Percentiles rank a stretch among this genome's conserved stretches.
These are phyloP conservation scores for Schizothorax lantsangensis DNA, from an alignment of 2,797 vertebrate genomes.

Conservation along the genomic window DNA sequence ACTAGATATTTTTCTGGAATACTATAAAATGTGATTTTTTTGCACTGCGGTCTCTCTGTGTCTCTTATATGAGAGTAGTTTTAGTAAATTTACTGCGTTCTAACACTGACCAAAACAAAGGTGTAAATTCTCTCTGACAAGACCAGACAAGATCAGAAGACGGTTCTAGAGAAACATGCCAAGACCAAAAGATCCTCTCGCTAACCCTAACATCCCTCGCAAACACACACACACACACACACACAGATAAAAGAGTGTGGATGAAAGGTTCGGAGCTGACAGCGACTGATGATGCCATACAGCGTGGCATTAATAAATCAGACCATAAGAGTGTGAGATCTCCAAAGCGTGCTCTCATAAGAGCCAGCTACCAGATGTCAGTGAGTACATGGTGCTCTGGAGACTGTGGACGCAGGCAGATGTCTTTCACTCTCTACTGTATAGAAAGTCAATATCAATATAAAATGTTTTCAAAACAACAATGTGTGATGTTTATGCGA, in stretches of 20 bases:
- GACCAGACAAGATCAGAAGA: constrained; percentile 66
- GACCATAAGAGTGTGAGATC: constrained; percentile 23
- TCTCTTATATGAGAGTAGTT: not conserved
- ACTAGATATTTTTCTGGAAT: not conserved
- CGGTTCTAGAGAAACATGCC: constrained; percentile 15
- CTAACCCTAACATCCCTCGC: not conserved
- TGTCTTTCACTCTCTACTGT: not conserved
- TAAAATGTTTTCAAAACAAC: no score
- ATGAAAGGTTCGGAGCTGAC: not conserved
- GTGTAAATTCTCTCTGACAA: constrained; percentile 67
- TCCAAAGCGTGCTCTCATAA: constrained; percentile 42
- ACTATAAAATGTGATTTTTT: not conserved
- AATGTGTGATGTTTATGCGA: no score
- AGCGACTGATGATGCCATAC: not conserved
- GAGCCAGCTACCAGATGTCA: constrained; percentile 65
- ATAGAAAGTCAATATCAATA: no score
- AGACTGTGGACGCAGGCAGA: not conserved
- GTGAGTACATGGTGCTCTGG: not conserved
- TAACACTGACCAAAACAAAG: constrained; percentile 60
- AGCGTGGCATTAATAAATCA: constrained; percentile 41
- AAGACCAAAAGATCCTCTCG: constrained; percentile 16
- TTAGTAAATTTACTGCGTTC: not conserved
- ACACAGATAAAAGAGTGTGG: constrained; percentile 6
- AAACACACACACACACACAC: constrained; percentile 24
- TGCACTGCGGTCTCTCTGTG: not conserved